Percentiles rank a stretch among this genome's conserved stretches.
phyloP scores from a whole-genome alignment of 2,888 invertebrate genomes.

The Oasisia sp. region DNA sequence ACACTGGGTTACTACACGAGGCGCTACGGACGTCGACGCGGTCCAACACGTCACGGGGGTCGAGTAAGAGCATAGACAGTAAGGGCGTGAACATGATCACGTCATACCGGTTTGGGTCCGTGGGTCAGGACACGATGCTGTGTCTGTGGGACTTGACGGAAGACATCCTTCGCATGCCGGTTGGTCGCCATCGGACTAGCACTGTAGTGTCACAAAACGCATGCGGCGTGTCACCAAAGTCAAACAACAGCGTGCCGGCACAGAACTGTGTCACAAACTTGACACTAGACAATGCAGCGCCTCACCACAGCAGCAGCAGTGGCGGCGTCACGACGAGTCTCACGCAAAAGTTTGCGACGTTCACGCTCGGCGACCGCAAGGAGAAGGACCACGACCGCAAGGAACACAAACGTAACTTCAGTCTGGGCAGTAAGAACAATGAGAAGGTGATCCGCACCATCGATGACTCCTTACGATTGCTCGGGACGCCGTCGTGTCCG shows the following conservation, averaged over 20 bases:
- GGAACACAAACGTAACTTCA: constrained; percentile 80
- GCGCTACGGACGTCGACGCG: constrained; percentile 37
- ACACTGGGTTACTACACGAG: constrained; percentile 34
- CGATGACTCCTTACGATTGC: constrained; percentile 59
- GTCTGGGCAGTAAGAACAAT: constrained; percentile 70
- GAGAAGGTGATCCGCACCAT: constrained; percentile 53
- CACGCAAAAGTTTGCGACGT: constrained; percentile 60
- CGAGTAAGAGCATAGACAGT: constrained; percentile 40
- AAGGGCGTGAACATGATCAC: constrained; percentile 55
- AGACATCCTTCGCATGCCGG: constrained; percentile 85
- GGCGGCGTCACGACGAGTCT: constrained; percentile 68
- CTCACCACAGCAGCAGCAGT: constrained; percentile 42
- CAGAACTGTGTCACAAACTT: constrained; percentile 61
- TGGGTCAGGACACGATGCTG: constrained; percentile 96
- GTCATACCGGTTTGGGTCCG: constrained; percentile 89
- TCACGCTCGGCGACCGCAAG: constrained; percentile 62
- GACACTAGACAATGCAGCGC: constrained; percentile 80
- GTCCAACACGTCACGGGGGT: constrained; percentile 36
- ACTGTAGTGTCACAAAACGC: constrained; percentile 49
- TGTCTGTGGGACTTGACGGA: constrained; percentile 99
- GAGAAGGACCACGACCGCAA: constrained; percentile 58
- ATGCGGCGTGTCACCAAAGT: not conserved
- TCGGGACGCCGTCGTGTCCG: constrained; percentile 90
- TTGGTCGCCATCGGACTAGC: constrained; percentile 61
- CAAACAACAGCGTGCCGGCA: constrained; percentile 36